Conservation (phyloP, 2,888 invertebrate genomes). For the Ceratothoa steindachneri region DNA sequence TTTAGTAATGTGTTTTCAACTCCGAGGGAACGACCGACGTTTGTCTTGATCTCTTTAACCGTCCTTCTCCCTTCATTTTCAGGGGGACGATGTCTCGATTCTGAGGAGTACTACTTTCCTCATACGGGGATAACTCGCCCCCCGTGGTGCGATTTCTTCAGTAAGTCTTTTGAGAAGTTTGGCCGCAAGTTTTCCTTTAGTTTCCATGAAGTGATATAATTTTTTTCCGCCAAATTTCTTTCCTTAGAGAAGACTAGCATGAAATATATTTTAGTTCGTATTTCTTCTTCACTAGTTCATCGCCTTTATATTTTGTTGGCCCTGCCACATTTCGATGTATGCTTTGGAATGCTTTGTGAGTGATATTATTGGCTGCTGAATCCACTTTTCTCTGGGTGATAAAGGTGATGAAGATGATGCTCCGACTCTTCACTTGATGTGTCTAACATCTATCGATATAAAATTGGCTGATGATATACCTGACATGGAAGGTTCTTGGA, state of each 20-base stretch:
- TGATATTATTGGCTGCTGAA: no score
- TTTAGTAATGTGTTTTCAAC: no score
- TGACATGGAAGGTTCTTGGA: no score
- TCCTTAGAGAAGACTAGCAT: no score
- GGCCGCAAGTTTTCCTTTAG: background rate
- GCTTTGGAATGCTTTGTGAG: no score
- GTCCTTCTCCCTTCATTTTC: slow-evolving; percentile 29
- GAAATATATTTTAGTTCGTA: background rate
- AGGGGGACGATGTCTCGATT: slow-evolving; percentile 45
- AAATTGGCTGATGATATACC: no score
- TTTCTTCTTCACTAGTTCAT: background rate
- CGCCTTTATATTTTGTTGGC: slow-evolving; percentile 2
- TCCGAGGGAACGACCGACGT: no score
- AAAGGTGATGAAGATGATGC: no score
- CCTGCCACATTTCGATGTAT: background rate
- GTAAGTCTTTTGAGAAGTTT: slow-evolving; percentile 21
- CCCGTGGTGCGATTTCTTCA: slow-evolving; percentile 44
- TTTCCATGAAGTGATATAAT: background rate
- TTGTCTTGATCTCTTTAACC: background rate
- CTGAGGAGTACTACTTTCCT: slow-evolving; percentile 45
- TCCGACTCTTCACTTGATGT: no score
- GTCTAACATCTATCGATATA: no score
- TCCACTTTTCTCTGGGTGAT: no score
- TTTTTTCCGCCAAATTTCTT: no score
- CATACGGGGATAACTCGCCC: slow-evolving; percentile 45